Base-by-base conservation (phyloP, 2,888 invertebrate species). In the Drepanosiphum platanoidis region DNA sequence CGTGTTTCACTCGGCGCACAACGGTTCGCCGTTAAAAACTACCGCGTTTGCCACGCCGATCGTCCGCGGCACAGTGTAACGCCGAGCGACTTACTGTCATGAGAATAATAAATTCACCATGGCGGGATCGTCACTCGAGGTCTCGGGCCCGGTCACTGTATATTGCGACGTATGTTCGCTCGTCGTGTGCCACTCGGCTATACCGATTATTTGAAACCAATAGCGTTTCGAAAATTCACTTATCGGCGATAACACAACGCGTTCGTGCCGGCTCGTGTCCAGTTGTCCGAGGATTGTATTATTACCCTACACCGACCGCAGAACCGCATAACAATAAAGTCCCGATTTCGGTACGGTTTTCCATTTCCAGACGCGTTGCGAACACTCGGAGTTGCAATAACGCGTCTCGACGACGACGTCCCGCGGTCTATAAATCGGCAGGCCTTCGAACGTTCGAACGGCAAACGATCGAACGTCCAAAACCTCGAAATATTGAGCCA, bases 11-110 rank as follows among this genome's bases (percentile, higher is more conserved):
- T 71, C 71, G 15, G 39, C 27, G 39, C 36, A 7, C 39, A 39
- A 71, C 70, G 70, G 70, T 39, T 71, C 27, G 71, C 15, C 39
- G 71, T 27, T 71, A 71, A 71, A 71, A 71, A 71, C 71, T 18
- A 32, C 32, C 27, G n/a, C n/a, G 30, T 64, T 64, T 15, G 4
- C 11, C 30, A 64, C 3, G 3, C 11, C 13, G 32, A 18, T 32
- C 18, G 15, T 52, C 22, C 52, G 5, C 46, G 18, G 13, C 22
- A 18, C 22, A 18, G 3, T 18, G 5, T 52, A 22, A 5, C 0
- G 22, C 52, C 39, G 39, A 18, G 5, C 2, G 5, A 52, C n/a
- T n/a, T n/a, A n/a, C n/a, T n/a, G n/a, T n/a, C 8, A 52, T 22
- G 52, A 52, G 52, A 4, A 18, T 22, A 52, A 52, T 52, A 22